Percentiles rank a stretch among this genome's conserved stretches.
These are phyloP conservation scores for Papio anubis DNA, from an alignment of 2,113 vertebrate species.

Conservation along the genomic window DNA sequence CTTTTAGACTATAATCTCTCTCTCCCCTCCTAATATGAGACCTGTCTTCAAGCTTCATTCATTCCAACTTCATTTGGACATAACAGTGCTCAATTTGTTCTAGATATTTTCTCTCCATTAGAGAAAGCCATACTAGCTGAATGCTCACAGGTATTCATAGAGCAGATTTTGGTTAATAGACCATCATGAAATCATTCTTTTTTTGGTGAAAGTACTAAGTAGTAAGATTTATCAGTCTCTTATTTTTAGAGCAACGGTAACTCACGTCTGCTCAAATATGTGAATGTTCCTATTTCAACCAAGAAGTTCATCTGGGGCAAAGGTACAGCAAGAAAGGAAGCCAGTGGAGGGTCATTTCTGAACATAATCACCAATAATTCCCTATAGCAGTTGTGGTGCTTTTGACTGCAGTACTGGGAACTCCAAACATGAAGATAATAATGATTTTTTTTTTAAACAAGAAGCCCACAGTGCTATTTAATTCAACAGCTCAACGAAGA, in stretches of 20 bases:
- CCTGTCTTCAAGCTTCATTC: neutral
- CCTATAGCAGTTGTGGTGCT: neutral
- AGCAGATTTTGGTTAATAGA: neutral
- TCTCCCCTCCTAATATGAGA: neutral
- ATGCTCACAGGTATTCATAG: too few species aligned
- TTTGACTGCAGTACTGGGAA: neutral
- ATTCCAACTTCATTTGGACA: too few species aligned
- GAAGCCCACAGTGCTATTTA: neutral
- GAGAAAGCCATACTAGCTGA: too few species aligned
- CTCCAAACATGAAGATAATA: neutral
- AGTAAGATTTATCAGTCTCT: neutral
- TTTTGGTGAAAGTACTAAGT: neutral
- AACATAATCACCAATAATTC: neutral
- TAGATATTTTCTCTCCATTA: too few species aligned
- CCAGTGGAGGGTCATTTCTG: neutral
- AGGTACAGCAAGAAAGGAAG: neutral
- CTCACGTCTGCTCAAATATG: neutral
- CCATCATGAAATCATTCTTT: neutral
- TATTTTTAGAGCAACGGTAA: constrained; percentile 17
- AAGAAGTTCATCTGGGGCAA: neutral
- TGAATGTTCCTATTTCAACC: neutral
- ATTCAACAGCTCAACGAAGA: neutral
- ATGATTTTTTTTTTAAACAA: neutral
- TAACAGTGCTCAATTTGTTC: too few species aligned
- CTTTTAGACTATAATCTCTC: neutral